phyloP scores from a whole-genome alignment of 2,888 invertebrate genomes.

The Apamea crenata region DNA sequence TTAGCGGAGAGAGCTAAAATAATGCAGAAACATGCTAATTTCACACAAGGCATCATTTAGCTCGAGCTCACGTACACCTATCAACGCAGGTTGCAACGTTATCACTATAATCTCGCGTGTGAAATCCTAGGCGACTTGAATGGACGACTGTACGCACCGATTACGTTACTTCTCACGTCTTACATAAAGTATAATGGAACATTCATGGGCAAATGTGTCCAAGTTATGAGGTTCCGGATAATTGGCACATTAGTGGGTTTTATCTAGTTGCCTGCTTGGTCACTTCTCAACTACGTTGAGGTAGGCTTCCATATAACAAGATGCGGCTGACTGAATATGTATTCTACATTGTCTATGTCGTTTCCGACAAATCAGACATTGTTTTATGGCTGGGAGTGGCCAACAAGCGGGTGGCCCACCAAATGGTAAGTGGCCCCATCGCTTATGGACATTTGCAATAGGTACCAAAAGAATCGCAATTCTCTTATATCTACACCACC shows the following conservation, averaged over 20 bases:
- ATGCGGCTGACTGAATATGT: not conserved
- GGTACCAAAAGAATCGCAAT: not conserved
- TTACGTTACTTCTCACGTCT: slow-evolving; percentile 56
- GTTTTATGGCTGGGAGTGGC: not conserved
- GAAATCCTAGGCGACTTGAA: slow-evolving; percentile 55
- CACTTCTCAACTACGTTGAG: not conserved
- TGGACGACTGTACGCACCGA: slow-evolving; percentile 50
- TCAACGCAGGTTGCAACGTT: slow-evolving; percentile 46
- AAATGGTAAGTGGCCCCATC: not conserved
- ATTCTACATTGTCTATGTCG: not conserved
- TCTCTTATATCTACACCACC: not conserved
- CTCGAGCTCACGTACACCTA: slow-evolving; percentile 33
- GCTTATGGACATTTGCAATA: not conserved
- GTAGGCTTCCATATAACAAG: not conserved
- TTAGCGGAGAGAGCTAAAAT: slow-evolving; percentile 50
- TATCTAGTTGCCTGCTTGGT: not conserved
- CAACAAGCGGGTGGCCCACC: not conserved
- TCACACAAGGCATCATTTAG: slow-evolving; percentile 18
- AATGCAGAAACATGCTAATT: slow-evolving; percentile 29
- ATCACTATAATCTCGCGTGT: slow-evolving; percentile 55
- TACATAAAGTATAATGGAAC: slow-evolving; percentile 47
- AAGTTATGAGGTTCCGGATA: slow-evolving; percentile 14
- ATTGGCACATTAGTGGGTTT: not conserved
- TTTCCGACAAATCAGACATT: not conserved
- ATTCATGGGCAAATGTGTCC: slow-evolving; percentile 33